Conservation (phyloP, 2,888 invertebrate species). For the Nesidiocoris tenuis region DNA sequence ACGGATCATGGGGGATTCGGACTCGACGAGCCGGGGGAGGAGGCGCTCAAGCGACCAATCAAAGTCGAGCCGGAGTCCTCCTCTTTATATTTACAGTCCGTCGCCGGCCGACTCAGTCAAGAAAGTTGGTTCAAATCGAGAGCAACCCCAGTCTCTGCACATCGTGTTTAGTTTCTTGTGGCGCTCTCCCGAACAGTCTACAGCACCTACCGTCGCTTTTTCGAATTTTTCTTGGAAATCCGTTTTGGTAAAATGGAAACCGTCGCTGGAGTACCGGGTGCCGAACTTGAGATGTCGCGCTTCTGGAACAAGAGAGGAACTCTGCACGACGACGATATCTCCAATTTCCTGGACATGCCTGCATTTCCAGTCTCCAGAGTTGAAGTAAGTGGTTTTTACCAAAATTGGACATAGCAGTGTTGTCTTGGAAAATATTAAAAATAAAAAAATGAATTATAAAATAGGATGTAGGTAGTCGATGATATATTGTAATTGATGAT, state of each 20-base stretch:
- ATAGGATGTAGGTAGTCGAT: neutral
- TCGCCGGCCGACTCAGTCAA: neutral
- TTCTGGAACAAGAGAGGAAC: constrained; percentile 47
- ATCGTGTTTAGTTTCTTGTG: too few relatives aligned
- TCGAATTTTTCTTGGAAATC: neutral
- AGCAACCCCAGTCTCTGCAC: neutral
- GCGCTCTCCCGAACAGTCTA: too few relatives aligned
- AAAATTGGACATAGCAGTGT: neutral
- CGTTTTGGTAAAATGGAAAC: constrained; percentile 44
- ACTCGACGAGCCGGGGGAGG: neutral
- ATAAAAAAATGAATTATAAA: neutral
- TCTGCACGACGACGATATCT: constrained; percentile 44
- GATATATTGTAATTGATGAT: neutral
- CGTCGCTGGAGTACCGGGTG: constrained; percentile 44
- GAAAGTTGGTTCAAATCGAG: neutral
- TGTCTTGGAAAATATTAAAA: too few relatives aligned
- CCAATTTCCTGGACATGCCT: constrained; percentile 43
- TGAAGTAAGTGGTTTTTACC: constrained; percentile 29
- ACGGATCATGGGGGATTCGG: too few relatives aligned
- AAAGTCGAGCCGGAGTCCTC: neutral
- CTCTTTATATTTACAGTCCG: neutral
- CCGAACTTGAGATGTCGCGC: constrained; percentile 45
- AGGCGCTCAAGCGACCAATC: neutral
- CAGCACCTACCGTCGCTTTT: too few relatives aligned
- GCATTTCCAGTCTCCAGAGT: constrained; percentile 46